Percentiles rank a stretch among this genome's conserved stretches.
Evolutionary conservation across 1,140 invertebrate genomes (phyloP).

Genomic region (Grapholita molesta): DNA sequence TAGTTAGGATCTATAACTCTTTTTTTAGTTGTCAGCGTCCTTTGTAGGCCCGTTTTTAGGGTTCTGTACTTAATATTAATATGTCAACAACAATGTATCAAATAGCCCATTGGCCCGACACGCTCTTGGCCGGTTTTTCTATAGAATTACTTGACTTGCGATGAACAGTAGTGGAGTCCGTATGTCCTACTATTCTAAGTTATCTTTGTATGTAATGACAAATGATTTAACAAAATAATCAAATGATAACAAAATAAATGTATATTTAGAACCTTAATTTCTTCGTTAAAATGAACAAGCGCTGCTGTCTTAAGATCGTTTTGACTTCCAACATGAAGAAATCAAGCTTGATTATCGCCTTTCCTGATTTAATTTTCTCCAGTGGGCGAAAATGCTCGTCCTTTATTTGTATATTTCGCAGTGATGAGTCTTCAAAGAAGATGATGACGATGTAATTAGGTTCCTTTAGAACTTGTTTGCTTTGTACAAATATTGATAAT

Average conservation of each 20-base stretch:
- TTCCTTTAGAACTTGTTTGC: background rate
- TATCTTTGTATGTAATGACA: too few relatives aligned
- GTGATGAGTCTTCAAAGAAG: slow-evolving; percentile 6
- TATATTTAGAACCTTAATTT: background rate
- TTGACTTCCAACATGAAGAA: background rate
- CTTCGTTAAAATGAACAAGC: background rate
- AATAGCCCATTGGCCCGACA: too few relatives aligned
- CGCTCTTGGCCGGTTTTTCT: too few relatives aligned
- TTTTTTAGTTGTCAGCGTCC: too few relatives aligned
- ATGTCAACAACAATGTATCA: too few relatives aligned
- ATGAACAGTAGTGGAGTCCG: too few relatives aligned
- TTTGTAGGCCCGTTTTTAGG: too few relatives aligned
- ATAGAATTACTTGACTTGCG: too few relatives aligned
- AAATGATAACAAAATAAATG: background rate
- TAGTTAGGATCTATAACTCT: too few relatives aligned
- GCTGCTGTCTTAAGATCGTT: background rate
- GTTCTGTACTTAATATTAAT: too few relatives aligned
- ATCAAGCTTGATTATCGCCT: background rate
- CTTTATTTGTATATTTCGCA: slow-evolving; percentile 4
- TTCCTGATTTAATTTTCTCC: background rate
- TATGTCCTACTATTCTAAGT: too few relatives aligned
- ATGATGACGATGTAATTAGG: background rate
- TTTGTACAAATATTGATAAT: background rate
- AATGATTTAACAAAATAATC: too few relatives aligned
- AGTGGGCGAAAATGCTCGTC: background rate